Evolutionary conservation across 2,888 invertebrate species (phyloP), one percentile per base, ranked within the genome.

Genomic region (Trichopoda pennipes): DNA sequence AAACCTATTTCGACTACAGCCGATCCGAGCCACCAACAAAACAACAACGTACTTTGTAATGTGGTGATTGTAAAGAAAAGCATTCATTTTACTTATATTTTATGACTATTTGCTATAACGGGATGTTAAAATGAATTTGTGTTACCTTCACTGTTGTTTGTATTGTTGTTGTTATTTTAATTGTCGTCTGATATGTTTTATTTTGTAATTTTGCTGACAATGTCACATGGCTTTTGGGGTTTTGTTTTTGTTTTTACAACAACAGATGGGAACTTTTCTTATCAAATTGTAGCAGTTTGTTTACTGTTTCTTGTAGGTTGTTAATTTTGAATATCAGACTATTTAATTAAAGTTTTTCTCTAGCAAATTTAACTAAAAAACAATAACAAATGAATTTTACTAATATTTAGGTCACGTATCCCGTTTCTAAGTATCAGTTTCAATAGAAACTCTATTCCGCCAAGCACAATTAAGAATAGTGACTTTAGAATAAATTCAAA

Each of bases 61-160:
- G 55, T 3, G 14, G 28, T 12, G 35, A 4, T 16, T 1, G 28
- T 28, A 23, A 9, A 3, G 19, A 23, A 17, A 51, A 32, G 10
- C 9, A 16, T 49, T 38, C n/a, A 64, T 75, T 28, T 28, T 66
- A 58, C 49, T 58, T 75, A 49, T 58, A 28, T 28, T 28, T 28
- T 75, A 19, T 49, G 28, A 28, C 28, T 58, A 75, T 60, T 70
- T 80, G 80, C 44, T 60, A 76, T n/a, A 80, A 70, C 66, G 80
- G 80, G 80, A 80, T 72, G 64, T 55, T 58, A 66, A 75, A 66
- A 66, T 80, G 76, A 80, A 72, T 76, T 80, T 80, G 64, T 47
- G 23, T 76, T 66, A 55, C 70, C 64, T 38, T 19, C 47, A 66
- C 60, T 44, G 56, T 53, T 70, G 69, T 63, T 51, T 14, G 19